Conservation (phyloP, 2,113 vertebrate genomes). For the Dromaius novaehollandiae region DNA sequence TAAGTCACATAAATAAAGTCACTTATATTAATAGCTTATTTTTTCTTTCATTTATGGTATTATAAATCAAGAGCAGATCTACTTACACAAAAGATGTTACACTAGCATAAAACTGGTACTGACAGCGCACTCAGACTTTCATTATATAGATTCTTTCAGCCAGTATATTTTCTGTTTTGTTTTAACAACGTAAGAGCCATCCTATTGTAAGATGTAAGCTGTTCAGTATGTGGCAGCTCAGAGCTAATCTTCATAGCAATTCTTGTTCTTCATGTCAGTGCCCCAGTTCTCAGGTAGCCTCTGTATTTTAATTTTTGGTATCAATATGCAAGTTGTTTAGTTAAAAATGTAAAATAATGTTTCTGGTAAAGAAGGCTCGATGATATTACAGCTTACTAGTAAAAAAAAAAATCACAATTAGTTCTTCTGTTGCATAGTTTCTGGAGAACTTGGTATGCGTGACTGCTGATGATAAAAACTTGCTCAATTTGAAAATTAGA, state of each 20-base stretch:
- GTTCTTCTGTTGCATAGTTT: neutral
- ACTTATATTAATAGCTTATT: constrained; percentile 71
- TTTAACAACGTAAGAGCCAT: neutral
- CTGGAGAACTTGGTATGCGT: neutral
- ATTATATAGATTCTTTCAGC: neutral
- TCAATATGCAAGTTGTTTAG: neutral
- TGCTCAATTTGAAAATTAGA: neutral
- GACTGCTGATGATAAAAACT: neutral
- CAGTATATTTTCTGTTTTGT: neutral
- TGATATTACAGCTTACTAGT: neutral
- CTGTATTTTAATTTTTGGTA: neutral
- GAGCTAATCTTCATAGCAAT: neutral
- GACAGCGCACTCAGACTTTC: constrained; percentile 2
- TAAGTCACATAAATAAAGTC: constrained; percentile 60
- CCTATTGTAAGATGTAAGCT: neutral
- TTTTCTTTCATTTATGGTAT: constrained; percentile 54
- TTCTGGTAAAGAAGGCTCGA: neutral
- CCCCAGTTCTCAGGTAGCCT: neutral
- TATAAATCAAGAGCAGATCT: constrained; percentile 52
- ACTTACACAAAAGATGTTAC: constrained; percentile 37
- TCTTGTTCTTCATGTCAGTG: neutral
- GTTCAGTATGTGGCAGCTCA: neutral
- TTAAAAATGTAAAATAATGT: neutral
- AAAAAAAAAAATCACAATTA: neutral
- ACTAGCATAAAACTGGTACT: neutral